phyloP scores from a whole-genome alignment of 2,797 vertebrate genomes.

The Esox masquinongy region DNA sequence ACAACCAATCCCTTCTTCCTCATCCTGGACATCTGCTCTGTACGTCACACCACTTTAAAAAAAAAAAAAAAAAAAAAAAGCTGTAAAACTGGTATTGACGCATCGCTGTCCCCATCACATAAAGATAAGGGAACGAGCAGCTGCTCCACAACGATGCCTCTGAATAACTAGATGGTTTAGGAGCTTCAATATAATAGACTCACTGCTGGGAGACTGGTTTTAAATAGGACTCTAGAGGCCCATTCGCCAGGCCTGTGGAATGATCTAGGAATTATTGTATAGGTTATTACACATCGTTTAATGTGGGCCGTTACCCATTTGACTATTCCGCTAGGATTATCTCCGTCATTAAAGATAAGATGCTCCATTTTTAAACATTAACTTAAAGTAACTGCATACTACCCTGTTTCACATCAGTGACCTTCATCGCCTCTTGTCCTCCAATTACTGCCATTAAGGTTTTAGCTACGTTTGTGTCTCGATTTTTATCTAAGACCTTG shows the following conservation, averaged over 20 bases:
- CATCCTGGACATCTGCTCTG: not conserved
- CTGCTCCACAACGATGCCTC: slow-evolving; percentile 43
- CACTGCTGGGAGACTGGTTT: slow-evolving; percentile 20
- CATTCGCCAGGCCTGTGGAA: slow-evolving; percentile 26
- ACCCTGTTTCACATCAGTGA: slow-evolving; percentile 17
- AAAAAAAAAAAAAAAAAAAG: slow-evolving; percentile 37
- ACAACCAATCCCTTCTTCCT: not conserved
- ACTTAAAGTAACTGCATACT: not conserved
- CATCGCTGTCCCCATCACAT: slow-evolving; percentile 13
- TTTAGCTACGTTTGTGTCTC: not conserved
- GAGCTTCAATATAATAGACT: slow-evolving; percentile 37
- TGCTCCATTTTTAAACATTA: not conserved
- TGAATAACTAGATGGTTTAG: slow-evolving; percentile 43
- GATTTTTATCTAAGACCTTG: not conserved
- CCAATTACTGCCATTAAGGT: not conserved
- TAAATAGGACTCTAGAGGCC: slow-evolving; percentile 37
- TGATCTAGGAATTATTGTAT: slow-evolving; percentile 40
- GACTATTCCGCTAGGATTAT: slow-evolving; percentile 24
- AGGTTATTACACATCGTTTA: slow-evolving; percentile 45
- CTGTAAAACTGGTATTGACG: slow-evolving; percentile 57
- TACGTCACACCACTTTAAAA: slow-evolving; percentile 45
- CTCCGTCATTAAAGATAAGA: slow-evolving; percentile 19
- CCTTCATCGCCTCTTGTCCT: not conserved
- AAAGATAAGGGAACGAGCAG: slow-evolving; percentile 58
- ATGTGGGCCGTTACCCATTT: slow-evolving; percentile 24